phyloP scores from a whole-genome alignment of 2,113 vertebrate genomes.

The Trematocara marginatum region DNA sequence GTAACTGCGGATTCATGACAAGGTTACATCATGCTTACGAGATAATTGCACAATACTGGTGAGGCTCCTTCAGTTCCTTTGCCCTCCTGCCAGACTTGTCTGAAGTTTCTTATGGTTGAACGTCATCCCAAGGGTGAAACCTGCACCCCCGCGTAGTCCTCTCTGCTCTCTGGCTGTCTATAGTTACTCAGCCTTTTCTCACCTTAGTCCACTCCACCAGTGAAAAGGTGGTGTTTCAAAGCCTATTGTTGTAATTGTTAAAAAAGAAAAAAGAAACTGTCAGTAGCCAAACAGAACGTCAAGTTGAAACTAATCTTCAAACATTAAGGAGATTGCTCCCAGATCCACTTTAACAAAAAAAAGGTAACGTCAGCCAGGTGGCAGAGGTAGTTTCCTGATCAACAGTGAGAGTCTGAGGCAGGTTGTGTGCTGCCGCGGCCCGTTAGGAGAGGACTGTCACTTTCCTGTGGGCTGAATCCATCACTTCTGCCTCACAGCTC shows the following conservation, averaged over 20 bases:
- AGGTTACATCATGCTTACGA: conserved; percentile 45
- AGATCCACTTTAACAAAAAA: conserved; percentile 8
- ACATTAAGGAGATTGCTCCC: not conserved
- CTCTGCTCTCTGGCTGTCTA: not conserved
- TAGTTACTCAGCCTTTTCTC: conserved; percentile 23
- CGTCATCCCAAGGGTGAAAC: conserved; percentile 65
- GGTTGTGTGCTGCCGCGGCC: conserved; percentile 49
- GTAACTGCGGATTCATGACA: not conserved
- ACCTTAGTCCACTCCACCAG: conserved; percentile 53
- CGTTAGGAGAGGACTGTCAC: conserved; percentile 48
- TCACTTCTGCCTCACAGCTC: conserved; percentile 66
- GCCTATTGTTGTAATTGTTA: conserved; percentile 14
- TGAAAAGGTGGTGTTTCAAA: conserved; percentile 5
- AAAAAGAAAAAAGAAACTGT: not conserved
- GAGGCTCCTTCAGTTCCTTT: conserved; percentile 63
- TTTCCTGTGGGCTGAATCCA: conserved; percentile 62
- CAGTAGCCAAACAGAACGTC: conserved; percentile 8
- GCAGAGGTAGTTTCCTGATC: conserved; percentile 20
- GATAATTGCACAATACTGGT: conserved; percentile 53
- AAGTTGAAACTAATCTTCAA: conserved; percentile 13
- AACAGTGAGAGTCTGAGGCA: conserved; percentile 36
- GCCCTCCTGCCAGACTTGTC: conserved; percentile 32
- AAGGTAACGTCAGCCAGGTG: conserved; percentile 1
- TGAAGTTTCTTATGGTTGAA: conserved; percentile 38
- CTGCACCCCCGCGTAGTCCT: conserved; percentile 10